Evolutionary conservation across 2,888 invertebrate species (phyloP).

Genomic region (Hypomecis punctinalis): DNA sequence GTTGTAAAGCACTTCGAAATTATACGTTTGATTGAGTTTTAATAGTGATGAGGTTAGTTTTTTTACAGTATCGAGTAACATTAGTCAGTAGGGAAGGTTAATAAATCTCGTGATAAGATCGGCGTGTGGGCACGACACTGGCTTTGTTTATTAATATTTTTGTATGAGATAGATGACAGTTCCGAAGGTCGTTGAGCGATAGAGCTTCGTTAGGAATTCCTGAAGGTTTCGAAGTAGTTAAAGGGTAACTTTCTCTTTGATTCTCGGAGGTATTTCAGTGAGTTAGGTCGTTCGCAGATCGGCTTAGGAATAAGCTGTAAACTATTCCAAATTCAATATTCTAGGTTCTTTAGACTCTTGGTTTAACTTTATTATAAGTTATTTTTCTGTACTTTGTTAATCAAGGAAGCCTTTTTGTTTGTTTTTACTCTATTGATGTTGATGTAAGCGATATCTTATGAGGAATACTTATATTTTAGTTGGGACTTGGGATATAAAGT

Average conservation of each 20-base stretch:
- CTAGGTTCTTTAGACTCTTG: not conserved
- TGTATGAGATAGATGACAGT: conserved; percentile 50
- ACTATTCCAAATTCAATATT: not conserved
- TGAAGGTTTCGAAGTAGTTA: conserved; percentile 21
- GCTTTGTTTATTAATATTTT: conserved; percentile 57
- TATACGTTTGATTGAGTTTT: not conserved
- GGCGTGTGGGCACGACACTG: conserved; percentile 48
- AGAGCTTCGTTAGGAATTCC: conserved; percentile 14
- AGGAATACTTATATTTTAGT: too few species aligned
- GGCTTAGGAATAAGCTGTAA: not conserved
- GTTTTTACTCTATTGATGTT: too few species aligned
- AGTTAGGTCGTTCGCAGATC: conserved; percentile 6
- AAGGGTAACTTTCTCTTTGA: conserved; percentile 19
- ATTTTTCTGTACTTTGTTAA: too few species aligned
- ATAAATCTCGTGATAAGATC: conserved; percentile 61
- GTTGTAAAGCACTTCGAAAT: not conserved
- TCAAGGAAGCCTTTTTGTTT: too few species aligned
- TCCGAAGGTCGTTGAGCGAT: conserved; percentile 41
- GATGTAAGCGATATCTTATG: too few species aligned
- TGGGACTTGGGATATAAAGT: too few species aligned
- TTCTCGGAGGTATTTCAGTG: conserved; percentile 2
- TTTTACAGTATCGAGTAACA: conserved; percentile 43
- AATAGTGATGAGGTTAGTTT: conserved; percentile 23
- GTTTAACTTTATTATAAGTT: not conserved
- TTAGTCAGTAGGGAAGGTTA: conserved; percentile 55